A percentile compares a stretch with the other conserved stretches of the same genome.
Conservation (phyloP, 35 echinoderm and acorn worm genomes). For the Lytechinus variegatus region DNA sequence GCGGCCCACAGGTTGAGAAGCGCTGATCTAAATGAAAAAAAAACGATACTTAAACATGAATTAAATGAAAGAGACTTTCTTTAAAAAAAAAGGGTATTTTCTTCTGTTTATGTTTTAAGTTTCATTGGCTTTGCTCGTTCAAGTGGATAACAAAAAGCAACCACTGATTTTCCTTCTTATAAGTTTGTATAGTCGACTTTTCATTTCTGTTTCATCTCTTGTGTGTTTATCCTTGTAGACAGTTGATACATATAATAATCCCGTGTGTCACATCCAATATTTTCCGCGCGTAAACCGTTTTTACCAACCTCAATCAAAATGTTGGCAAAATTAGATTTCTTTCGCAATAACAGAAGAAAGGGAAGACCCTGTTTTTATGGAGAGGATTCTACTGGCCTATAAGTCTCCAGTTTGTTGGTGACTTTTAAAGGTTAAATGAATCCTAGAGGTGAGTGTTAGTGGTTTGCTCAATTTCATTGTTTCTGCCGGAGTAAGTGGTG, state of each 20-base stretch:
- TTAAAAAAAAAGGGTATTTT: neutral
- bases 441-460: constrained; percentile 8
- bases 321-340: neutral
- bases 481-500: constrained; percentile 15
- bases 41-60: neutral
- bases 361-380: neutral
- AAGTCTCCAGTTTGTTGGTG: neutral
- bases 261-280: constrained; percentile 17
- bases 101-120: neutral
- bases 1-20: no score
- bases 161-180: neutral
- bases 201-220: neutral
- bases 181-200: neutral
- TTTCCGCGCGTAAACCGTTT: constrained; percentile 7
- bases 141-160: neutral
- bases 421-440: constrained; percentile 5
- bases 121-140: neutral
- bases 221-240: neutral
- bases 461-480: constrained; percentile 11
- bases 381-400: neutral
- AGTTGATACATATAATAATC: constrained; percentile 7
- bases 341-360: neutral
- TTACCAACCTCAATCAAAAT: constrained; percentile 4
- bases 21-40: no score
- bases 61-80: neutral